Percentiles rank a stretch among this genome's conserved stretches.
These are phyloP conservation scores for Carassius gibelio DNA, from an alignment of 2,113 vertebrate genomes.

Conservation along the genomic window DNA sequence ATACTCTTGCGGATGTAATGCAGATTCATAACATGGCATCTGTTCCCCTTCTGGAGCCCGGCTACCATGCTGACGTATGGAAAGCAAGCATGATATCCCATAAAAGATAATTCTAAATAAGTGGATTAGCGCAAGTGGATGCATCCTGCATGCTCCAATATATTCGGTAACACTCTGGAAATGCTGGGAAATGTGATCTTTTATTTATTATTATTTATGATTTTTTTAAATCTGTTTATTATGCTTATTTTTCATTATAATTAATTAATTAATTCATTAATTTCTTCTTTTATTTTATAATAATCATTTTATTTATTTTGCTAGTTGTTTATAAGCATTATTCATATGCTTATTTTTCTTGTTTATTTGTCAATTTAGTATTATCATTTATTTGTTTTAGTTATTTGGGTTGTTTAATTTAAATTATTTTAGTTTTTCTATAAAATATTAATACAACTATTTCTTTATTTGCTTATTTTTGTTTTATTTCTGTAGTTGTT, in stretches of 20 bases:
- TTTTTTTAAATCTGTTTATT: too few relatives aligned
- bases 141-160: too few relatives aligned
- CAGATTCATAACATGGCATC: constrained; percentile 26
- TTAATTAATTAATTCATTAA: too few relatives aligned
- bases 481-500: too few relatives aligned
- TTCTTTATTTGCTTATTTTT: too few relatives aligned
- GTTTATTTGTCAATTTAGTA: too few relatives aligned
- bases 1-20: not conserved
- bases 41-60: constrained; percentile 23
- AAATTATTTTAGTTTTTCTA: too few relatives aligned
- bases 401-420: too few relatives aligned
- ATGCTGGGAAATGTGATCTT: not conserved
- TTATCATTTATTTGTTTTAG: too few relatives aligned
- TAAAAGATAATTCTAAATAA: not conserved
- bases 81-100: constrained; percentile 23
- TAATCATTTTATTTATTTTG: not conserved
- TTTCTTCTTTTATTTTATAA: not conserved
- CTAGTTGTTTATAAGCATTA: not conserved
- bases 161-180: not conserved
- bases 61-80: not conserved
- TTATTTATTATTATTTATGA: not conserved
- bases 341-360: not conserved
- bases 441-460: too few relatives aligned
- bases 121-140: not conserved
- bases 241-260: too few relatives aligned